Base-by-base conservation (phyloP, 2,797 vertebrate species). In the Lithobates pipiens region DNA sequence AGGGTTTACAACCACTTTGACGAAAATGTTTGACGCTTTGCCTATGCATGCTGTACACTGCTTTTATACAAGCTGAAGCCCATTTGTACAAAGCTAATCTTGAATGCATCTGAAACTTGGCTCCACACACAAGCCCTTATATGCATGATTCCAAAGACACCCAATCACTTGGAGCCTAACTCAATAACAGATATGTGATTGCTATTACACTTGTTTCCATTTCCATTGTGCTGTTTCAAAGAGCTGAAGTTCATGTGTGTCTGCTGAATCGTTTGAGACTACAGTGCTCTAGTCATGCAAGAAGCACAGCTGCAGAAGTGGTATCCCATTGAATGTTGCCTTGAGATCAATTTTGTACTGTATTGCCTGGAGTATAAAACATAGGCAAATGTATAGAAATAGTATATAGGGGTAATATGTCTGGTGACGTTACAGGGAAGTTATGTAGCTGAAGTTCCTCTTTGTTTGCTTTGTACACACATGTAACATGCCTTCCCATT, bases 351-450 rank as follows among this genome's bases (percentile, higher is more conserved):
- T 36, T 16, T 32, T 71, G 63, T 84, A 71, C 82, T 84, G 75
- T 77, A 77, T 57, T 68, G 54, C 63, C 70, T 86, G 89, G 89
- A 87, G 90, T 92, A 29, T 86, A 86, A 92, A 91, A 91, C 91
- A 90, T 92, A 77, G 10, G 89, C 90, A 91, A 90, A 77, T 89
- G 85, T 91, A 90, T 91, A 93, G 92, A 89, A 91, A 82, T 71
- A 23, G 23, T 90, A 90, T 93, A 94, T 92, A 84, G 50, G 34
- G 92, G 89, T 92, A 88, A 94, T 93, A 92, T 92, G 88, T 90
- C 92, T 92, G 86, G 91, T 91, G 88, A 92, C 91, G 80, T 92
- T 67, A 13, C 93, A 91, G 92, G 90, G 91, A 89, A 90, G 89
- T 36, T 18, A 18, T 9, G 70, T 46, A 29, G 50, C 18, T 42